Evolutionary conservation across 2,797 vertebrate species (phyloP).

Genomic region (Triplophysa yarkandensis): DNA sequence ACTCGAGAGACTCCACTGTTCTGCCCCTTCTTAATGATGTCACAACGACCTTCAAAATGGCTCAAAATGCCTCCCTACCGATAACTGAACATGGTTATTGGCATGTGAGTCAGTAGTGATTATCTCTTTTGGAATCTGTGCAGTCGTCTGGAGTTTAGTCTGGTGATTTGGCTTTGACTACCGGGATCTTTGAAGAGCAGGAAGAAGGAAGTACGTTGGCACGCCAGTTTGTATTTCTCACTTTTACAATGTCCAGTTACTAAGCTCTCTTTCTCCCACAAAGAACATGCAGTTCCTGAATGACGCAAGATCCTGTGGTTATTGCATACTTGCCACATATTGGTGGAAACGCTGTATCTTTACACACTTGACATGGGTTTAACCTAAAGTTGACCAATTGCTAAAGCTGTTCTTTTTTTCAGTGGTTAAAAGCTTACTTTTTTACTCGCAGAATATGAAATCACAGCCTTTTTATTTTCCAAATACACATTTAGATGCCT

Average conservation of each 20-base stretch:
- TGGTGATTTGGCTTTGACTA: conserved; percentile 4
- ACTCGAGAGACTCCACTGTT: background rate
- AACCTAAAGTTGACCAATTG: background rate
- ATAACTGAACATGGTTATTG: conserved; percentile 39
- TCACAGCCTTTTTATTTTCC: background rate
- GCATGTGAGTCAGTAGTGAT: conserved; percentile 18
- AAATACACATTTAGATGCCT: background rate
- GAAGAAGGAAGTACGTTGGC: conserved; percentile 13
- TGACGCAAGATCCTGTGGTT: conserved; percentile 52
- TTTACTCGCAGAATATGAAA: background rate
- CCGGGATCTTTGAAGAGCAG: conserved; percentile 7
- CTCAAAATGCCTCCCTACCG: conserved; percentile 3
- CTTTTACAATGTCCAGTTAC: conserved; percentile 16
- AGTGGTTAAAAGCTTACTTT: background rate
- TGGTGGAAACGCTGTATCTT: conserved; percentile 15
- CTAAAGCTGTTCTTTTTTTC: background rate
- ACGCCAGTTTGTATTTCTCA: background rate
- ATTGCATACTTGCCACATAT: conserved; percentile 24
- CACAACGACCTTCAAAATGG: conserved; percentile 22
- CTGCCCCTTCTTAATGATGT: conserved; percentile 25
- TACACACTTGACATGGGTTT: conserved; percentile 6
- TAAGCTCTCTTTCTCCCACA: conserved; percentile 26
- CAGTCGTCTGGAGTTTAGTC: conserved; percentile 18
- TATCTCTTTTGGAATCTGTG: conserved; percentile 17
- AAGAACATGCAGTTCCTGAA: conserved; percentile 40